Conservation (phyloP, 1,140 invertebrate species). For the Microplitis mediator region DNA sequence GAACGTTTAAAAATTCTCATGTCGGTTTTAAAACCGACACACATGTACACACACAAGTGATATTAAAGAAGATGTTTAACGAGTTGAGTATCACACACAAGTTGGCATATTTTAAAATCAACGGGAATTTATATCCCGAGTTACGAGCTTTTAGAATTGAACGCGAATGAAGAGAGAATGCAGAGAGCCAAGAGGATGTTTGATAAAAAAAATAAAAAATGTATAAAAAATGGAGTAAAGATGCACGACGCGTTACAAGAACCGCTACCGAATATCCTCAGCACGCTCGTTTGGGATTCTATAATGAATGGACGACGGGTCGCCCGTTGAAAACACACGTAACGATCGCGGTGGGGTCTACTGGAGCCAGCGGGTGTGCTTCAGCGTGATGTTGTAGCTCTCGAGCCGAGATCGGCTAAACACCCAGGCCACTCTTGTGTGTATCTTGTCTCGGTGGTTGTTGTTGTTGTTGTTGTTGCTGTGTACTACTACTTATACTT, state of each 20-base stretch:
- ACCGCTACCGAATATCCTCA: slow-evolving; percentile 32
- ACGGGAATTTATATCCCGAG: too few relatives aligned
- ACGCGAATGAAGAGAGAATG: too few relatives aligned
- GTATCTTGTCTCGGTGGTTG: neutral
- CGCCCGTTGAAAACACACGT: slow-evolving; percentile 29
- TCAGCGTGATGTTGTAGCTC: neutral
- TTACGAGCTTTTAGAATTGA: too few relatives aligned
- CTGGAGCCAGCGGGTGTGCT: slow-evolving; percentile 19
- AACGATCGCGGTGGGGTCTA: slow-evolving; percentile 27
- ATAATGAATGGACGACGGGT: slow-evolving; percentile 36
- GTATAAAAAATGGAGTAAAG: slow-evolving; percentile 9
- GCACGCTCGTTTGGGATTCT: slow-evolving; percentile 37
- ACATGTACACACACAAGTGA: too few relatives aligned
- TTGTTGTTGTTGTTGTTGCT: neutral
- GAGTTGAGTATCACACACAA: too few relatives aligned
- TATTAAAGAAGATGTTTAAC: too few relatives aligned
- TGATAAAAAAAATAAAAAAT: neutral
- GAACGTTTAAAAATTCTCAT: too few relatives aligned
- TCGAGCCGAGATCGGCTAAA: slow-evolving; percentile 15
- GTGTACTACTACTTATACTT: too few relatives aligned
- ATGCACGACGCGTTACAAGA: slow-evolving; percentile 32
- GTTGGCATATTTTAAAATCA: too few relatives aligned
- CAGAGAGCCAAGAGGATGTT: neutral
- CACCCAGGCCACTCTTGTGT: neutral
- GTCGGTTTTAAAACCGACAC: too few relatives aligned